Base-by-base conservation (phyloP, 2,888 invertebrate species). In the Bruchidius siliquastri region DNA sequence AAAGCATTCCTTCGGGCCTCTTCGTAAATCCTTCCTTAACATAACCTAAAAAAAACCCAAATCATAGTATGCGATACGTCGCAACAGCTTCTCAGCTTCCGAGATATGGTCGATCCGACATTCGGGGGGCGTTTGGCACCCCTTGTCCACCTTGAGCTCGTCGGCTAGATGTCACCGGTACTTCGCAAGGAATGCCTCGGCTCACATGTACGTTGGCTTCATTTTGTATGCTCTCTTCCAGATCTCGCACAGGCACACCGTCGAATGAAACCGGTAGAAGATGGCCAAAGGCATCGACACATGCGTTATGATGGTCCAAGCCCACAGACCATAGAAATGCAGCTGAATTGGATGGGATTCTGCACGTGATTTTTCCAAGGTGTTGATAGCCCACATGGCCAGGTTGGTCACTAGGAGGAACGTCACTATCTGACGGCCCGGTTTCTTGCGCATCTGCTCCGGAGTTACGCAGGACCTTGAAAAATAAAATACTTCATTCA, bases 141-240 rank as follows among this genome's bases (percentile, higher is more conserved):
- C 49, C 49, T 49, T 49, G 1, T 49, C 49, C 13, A 13, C 49
- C 10, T 8, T 13, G 10, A 18, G 49, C 49, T 13, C 13, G 13
- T 49, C 49, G 1, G 6, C 18, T 13, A 49, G 13, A 49, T 49
- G 49, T 49, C 49, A 49, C 49, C 49, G 8, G 49, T 49, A 18
- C 49, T 49, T 49, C 10, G 49, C 49, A 13, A 49, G 49, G 49
- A 49, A 49, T 1, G 49, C 49, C 49, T 49, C 49, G 49, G 49
- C 49, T 49, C 49, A 83, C 82, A 83, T 83, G 67, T 83, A 83
- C 20, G 82, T 81, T n/a, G 87, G 86, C 79, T 92, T 91, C 78
- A 91, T 91, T 83, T 96, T 96, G 87, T 95, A 97, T 71, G 95
- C 92, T 77, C 93, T 91, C 85, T 96, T 96, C 96, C 96, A 97